Percentiles rank a stretch among this genome's conserved stretches.
Conservation (phyloP, 53 echinoderm and acorn worm species). For the Henricia sp. region DNA sequence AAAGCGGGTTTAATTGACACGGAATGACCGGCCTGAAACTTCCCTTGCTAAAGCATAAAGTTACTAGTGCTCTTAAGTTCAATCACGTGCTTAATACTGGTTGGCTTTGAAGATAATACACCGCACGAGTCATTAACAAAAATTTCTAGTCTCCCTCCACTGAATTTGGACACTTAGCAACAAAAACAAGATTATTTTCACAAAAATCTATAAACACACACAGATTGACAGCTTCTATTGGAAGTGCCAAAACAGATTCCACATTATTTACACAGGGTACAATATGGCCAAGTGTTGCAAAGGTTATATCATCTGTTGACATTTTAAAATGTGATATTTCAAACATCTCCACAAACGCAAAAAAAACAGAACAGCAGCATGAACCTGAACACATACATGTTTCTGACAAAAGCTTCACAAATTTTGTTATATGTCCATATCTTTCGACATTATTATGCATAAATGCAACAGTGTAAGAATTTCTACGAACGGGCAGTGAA, state of each 20-base stretch:
- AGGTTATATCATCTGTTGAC: slow-evolving; percentile 32
- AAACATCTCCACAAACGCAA: slow-evolving; percentile 18
- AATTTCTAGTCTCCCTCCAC: slow-evolving; percentile 23
- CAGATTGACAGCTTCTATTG: not conserved
- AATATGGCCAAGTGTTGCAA: slow-evolving; percentile 12
- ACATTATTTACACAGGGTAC: slow-evolving; percentile 1
- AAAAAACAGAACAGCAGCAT: not conserved
- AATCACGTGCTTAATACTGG: too few relatives aligned
- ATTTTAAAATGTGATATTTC: slow-evolving; percentile 5
- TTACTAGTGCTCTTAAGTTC: too few relatives aligned
- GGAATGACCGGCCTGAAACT: too few relatives aligned
- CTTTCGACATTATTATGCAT: not conserved
- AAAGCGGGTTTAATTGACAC: too few relatives aligned
- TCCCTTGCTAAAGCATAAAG: too few relatives aligned
- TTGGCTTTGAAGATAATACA: too few relatives aligned
- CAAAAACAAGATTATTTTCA: not conserved
- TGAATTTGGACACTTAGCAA: slow-evolving; percentile 4
- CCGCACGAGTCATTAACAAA: too few relatives aligned
- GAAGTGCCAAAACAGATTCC: not conserved
- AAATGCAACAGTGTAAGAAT: not conserved
- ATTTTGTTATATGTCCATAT: not conserved
- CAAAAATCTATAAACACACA: slow-evolving; percentile 29
- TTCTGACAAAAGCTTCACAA: not conserved
- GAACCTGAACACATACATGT: not conserved
- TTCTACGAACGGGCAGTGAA: not conserved